phyloP scores from a whole-genome alignment of 1,140 invertebrate genomes.

The Atta colombica region DNA sequence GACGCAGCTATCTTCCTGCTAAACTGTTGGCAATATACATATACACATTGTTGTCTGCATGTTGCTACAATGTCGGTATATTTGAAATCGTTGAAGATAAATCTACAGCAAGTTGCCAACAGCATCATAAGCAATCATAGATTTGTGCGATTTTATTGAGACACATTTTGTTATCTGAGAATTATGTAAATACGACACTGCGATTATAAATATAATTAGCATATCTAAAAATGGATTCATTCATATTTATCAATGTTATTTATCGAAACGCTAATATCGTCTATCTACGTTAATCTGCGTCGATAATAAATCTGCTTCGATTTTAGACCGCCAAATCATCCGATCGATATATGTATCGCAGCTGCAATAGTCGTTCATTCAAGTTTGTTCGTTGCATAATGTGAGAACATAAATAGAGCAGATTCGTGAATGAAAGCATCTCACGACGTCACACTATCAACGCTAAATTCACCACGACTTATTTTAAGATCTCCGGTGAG shows the following conservation, averaged over 20 bases:
- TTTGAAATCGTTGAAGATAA: too few relatives aligned
- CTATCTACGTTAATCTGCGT: not conserved
- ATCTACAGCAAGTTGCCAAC: too few relatives aligned
- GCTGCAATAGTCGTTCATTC: not conserved
- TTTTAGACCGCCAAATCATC: not conserved
- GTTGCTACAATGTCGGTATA: too few relatives aligned
- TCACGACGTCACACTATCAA: slow-evolving; percentile 12
- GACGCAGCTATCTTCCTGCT: too few relatives aligned
- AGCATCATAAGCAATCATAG: too few relatives aligned
- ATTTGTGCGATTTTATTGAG: too few relatives aligned
- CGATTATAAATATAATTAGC: too few relatives aligned
- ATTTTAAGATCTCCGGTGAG: not conserved
- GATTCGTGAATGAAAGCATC: slow-evolving; percentile 46
- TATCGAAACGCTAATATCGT: not conserved
- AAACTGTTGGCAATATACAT: too few relatives aligned
- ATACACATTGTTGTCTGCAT: too few relatives aligned
- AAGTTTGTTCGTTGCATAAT: slow-evolving; percentile 30
- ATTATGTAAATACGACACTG: too few relatives aligned
- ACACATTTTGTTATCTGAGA: too few relatives aligned
- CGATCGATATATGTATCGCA: not conserved
- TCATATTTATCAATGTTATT: not conserved
- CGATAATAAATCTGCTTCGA: slow-evolving; percentile 27
- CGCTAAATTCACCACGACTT: not conserved
- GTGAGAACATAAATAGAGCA: slow-evolving; percentile 28
- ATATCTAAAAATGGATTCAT: too few relatives aligned